Percentiles rank a stretch among this genome's conserved stretches.
Conservation (phyloP, 2,113 vertebrate species). For the Zapornia atra region DNA sequence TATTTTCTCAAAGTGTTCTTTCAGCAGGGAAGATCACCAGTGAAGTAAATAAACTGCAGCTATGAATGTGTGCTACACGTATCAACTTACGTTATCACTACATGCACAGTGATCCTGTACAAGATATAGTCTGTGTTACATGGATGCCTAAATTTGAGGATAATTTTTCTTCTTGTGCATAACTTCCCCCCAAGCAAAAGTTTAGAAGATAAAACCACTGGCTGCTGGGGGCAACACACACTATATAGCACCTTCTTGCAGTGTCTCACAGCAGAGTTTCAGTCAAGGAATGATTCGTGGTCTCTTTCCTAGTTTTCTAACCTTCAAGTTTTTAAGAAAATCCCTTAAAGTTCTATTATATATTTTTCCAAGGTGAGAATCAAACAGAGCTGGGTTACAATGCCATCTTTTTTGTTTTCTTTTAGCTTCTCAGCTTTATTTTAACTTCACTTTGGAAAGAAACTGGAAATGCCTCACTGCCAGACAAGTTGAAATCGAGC, state of each 20-base stretch:
- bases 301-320: background rate
- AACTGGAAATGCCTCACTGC: background rate
- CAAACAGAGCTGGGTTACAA: background rate
- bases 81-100: background rate
- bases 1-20: background rate
- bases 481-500: constrained; percentile 13
- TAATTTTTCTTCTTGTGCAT: background rate
- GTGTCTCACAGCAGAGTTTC: background rate
- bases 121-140: background rate
- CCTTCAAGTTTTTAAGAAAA: background rate
- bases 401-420: no score
- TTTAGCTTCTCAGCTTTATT: background rate
- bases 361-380: background rate
- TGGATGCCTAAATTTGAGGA: background rate
- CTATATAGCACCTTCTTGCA: background rate
- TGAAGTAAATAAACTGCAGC: background rate
- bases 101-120: background rate
- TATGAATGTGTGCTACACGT: background rate
- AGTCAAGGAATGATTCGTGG: background rate
- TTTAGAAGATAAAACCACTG: background rate
- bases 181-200: background rate
- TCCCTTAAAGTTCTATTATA: background rate
- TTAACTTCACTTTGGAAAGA: background rate
- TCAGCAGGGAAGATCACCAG: background rate
- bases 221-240: background rate